Conservation (phyloP, 1,140 invertebrate species). For the Rhysida immarginata region DNA sequence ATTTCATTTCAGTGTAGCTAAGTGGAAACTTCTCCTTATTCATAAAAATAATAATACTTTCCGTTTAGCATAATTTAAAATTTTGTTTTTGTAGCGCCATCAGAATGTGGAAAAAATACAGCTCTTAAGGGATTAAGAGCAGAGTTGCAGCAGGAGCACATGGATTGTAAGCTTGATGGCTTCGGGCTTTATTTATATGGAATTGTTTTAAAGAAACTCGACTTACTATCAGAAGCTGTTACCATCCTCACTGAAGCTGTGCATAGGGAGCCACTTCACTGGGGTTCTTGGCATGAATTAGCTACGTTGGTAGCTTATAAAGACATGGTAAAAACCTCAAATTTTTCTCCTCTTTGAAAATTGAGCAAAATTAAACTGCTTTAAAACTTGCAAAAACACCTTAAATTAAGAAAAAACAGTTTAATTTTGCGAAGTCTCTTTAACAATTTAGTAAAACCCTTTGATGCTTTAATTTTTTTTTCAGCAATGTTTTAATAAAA, state of each 20-base stretch:
- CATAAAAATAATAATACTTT: no score
- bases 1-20: no score
- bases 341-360: conserved; percentile 17
- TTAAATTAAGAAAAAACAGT: no score
- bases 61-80: no score
- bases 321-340: conserved; percentile 39
- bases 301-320: conserved; percentile 65
- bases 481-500: no score
- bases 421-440: no score
- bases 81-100: conserved; percentile 21
- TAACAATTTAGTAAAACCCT: no score
- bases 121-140: conserved; percentile 25
- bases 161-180: conserved; percentile 49
- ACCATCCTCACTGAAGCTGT: conserved; percentile 64
- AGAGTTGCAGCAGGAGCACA: conserved; percentile 27
- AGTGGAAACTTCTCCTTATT: no score
- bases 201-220: conserved; percentile 74
- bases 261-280: conserved; percentile 61
- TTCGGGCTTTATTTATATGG: conserved; percentile 83
- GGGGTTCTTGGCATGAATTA: conserved; percentile 89
- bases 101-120: conserved; percentile 24
- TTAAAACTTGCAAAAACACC: no score
- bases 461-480: no score
- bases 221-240: conserved; percentile 52
- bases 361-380: conserved; percentile 6